Evolutionary conservation across 2,888 invertebrate species (phyloP), one percentile per base, ranked within the genome.

Genomic region (Cerceris rybyensis): DNA sequence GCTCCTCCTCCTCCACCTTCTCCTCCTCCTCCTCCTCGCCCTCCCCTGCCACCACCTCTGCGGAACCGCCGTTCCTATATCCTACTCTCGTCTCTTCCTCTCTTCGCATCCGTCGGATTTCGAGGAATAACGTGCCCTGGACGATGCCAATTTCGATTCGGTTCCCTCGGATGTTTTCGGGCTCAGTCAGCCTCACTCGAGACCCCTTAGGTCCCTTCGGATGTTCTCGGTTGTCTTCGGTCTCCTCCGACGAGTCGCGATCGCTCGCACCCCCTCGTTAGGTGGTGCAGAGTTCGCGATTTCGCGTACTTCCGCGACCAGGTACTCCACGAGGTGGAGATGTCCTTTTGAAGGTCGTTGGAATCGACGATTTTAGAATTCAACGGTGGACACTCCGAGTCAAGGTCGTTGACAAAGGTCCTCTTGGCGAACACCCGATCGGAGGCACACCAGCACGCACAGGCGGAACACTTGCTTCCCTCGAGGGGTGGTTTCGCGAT

Each of bases 1-100:
- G 75, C 82, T 72, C 82, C 83, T 80, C 82, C 82, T 70, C 79
- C 80, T 80, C 39, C 59, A 69, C 79, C 49, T 68, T 49, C 54
- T 68, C 68, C 72, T 42, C 59, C 67, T 67, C 41, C 66, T 70
- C 61, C 61, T 14, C 28, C 50, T 49, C 80, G 50, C 64, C 72
- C 70, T 43, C 69, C 58, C 66, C 75, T 69, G 73, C 57, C 75
- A 70, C 80, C 83, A 78, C 78, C 59, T 78, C 70, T 66, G 50
- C 70, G 57, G 74, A 43, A 43, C 67, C 60, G 57, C 52, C 60
- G 59, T 50, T 75, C 77, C 59, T 58, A 60, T 63, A 55, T 7
- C 59, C 58, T 60, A 66, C n/a, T 60, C 66, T 67, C 70, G 69
- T 64, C 67, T 68, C 60, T 65, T 73, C 64, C 72, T 67, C 68